Conservation (phyloP, 2,113 vertebrate genomes). For the Tricholaema leucomelas region DNA sequence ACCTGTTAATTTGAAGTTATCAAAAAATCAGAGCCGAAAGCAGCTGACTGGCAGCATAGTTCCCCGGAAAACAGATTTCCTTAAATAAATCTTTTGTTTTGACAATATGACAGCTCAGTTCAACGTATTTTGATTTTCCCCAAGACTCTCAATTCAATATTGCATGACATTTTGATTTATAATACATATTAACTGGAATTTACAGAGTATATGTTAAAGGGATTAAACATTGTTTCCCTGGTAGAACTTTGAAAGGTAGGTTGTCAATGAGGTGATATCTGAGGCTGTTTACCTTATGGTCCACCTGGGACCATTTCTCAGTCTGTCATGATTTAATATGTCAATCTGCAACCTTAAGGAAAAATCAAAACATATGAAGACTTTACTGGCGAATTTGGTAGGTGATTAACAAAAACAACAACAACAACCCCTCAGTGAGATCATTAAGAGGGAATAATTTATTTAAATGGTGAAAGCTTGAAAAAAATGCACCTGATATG, state of each 20-base stretch:
- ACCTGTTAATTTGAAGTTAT: background rate
- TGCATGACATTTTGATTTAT: background rate
- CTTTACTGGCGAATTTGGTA: background rate
- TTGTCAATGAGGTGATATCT: background rate
- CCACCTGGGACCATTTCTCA: background rate
- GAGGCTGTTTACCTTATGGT: background rate
- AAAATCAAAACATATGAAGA: background rate
- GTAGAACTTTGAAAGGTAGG: background rate
- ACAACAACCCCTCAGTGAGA: no score
- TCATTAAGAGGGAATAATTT: background rate
- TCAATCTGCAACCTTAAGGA: background rate
- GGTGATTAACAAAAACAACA: background rate
- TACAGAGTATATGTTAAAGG: background rate
- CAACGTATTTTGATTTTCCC: conserved; percentile 20
- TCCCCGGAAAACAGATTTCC: conserved; percentile 22
- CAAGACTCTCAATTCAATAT: background rate
- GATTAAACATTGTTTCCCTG: background rate
- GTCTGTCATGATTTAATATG: background rate
- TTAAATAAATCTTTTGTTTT: conserved; percentile 26
- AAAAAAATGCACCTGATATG: background rate
- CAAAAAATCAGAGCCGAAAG: background rate
- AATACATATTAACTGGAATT: background rate
- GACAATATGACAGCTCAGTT: conserved; percentile 12
- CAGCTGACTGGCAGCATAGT: background rate
- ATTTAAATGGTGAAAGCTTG: background rate